Base-by-base conservation (phyloP, 2,888 invertebrate species). In the Acleris cristana region DNA sequence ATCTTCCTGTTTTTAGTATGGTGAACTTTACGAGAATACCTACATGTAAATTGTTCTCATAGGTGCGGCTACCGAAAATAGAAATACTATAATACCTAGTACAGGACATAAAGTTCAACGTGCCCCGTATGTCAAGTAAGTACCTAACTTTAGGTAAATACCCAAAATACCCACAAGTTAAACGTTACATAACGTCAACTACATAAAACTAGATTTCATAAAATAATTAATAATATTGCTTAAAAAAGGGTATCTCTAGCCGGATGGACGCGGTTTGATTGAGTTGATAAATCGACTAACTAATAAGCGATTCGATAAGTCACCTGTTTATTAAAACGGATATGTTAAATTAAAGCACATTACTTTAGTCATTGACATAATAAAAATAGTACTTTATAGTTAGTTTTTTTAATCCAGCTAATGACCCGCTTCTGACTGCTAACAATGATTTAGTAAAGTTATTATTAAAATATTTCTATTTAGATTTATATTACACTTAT, bases 301-400 rank as follows among this genome's bases (percentile, higher is more conserved):
- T 55, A 65, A 65, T 49, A 48, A 56, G 51, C 56, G 30, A 61
- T 51, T 57, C n/a, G 55, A 62, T 61, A 30, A 61, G 56, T 56
- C 56, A 21, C 19, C 14, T 52, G 44, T 52, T 30, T 12, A 8
- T 56, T 56, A 66, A 66, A 62, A 34, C 61, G 61, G 61, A 66
- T 57, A 66, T 57, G 66, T 66, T 57, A 61, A 62, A 30, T 62
- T 62, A 61, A 66, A 66, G 66, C 61, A 48, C 52, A 52, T 54
- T 30, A 55, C 49, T 61, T 66, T 19, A 51, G 44, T 65, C 51
- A 65, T 56, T 44, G 23, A 26, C 59, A 52, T 26, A 51, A 49
- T 49, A 60, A 60, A 54, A 60, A 40, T 5, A 21, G 19, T 16
- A 30, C 7, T 19, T 12, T 57, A n/a, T 40, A 23, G 23, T 56